Base-by-base conservation (phyloP, 2,888 invertebrate genomes). In the Baccha elongata region DNA sequence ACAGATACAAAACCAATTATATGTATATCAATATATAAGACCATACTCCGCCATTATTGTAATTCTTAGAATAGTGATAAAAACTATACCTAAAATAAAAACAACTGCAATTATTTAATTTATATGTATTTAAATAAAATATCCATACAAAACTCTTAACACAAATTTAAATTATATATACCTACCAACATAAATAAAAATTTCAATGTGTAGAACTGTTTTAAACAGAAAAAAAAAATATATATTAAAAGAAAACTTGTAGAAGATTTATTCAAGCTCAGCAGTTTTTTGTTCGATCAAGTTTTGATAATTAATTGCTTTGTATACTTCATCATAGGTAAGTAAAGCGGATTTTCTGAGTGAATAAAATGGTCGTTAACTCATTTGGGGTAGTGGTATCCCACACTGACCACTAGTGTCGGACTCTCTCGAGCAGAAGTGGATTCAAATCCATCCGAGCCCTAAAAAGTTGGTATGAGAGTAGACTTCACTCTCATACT, bases 21-120 rank as follows among this genome's bases (percentile, higher is more conserved):
- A 40, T 40, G 3, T 40, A 42, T 26, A 17, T 26, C 17, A 19
- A 42, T 37, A 52, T 52, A 53, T 17, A 50, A 58, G 64, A 74
- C 69, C 69, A 69, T 58, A 65, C 11, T 65, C 42, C 64, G 64
- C 80, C 55, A 74, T 74, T 42, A 80, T 74, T 74, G 74, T 80
- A 74, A 64, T 58, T 80, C 32, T 26, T 67, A 73, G 64, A 74
- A 50, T 69, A 68, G 55, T 73, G 67, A 68, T 60, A 60, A 6
- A 60, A 46, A 4, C n/a, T n/a, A n/a, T n/a, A n/a, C n/a, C n/a
- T n/a, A 46, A 52, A 37, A 32, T 13, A 17, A 48, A 52, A 37
- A 55, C 15, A 37, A 35, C 64, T 64, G 32, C 40, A 64, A 80
- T 64, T 69, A 69, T 44, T 68, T 67, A 44, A 53, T 64, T 62